phyloP scores from a whole-genome alignment of 2,113 vertebrate genomes.

The Tetraodon nigroviridis region DNA sequence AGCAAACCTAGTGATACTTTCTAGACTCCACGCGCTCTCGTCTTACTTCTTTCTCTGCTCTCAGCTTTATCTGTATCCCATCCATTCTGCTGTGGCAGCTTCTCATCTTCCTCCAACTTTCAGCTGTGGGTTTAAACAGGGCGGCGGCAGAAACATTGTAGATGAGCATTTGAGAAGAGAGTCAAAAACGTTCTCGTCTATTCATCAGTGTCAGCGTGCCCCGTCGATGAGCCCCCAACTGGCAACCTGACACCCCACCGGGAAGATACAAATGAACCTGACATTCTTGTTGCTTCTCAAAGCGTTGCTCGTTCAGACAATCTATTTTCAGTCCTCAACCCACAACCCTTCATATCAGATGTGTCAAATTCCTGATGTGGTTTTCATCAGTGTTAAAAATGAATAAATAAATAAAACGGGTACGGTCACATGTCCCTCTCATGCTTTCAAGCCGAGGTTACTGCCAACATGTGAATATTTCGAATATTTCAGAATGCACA shows the following conservation, averaged over 20 bases:
- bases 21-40: background rate
- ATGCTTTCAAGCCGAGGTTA: conserved; percentile 7
- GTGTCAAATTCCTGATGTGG: conserved; percentile 1
- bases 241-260: conserved; percentile 49
- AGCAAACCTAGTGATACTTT: conserved; percentile 37
- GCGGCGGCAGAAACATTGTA: conserved; percentile 42
- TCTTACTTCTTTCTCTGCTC: conserved; percentile 9
- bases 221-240: conserved; percentile 40
- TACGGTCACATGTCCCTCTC: background rate
- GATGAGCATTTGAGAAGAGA: conserved; percentile 40
- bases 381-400: background rate
- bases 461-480: conserved; percentile 22
- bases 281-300: conserved; percentile 45
- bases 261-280: conserved; percentile 65
- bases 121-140: conserved; percentile 42
- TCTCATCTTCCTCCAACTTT: conserved; percentile 30
- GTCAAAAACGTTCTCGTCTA: conserved; percentile 41
- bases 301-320: conserved; percentile 17
- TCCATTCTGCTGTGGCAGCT: conserved; percentile 17
- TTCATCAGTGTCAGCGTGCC: conserved; percentile 50
- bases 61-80: conserved; percentile 31
- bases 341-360: conserved; percentile 20
- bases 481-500: conserved; percentile 10
- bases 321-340: conserved; percentile 48
- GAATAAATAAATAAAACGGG: background rate